A percentile compares a stretch with the other conserved stretches of the same genome.
phyloP scores from a whole-genome alignment of 2,113 vertebrate genomes.

The Hemibagrus wyckioides region DNA sequence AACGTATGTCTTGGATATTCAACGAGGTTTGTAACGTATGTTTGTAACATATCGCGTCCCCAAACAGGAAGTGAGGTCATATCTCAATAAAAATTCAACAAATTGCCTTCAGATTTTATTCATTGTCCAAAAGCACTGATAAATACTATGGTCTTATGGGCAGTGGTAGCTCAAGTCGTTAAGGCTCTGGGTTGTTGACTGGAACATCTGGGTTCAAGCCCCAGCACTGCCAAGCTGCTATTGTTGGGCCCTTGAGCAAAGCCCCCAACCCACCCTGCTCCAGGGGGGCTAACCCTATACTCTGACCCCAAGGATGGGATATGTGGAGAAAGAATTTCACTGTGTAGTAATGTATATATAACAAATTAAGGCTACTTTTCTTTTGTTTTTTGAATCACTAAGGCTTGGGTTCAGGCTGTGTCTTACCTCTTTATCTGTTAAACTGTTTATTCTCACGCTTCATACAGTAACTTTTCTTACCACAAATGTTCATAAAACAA shows the following conservation, averaged over 20 bases:
- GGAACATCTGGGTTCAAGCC: no score
- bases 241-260: no score
- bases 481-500: constrained; percentile 17
- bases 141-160: not conserved
- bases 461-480: not conserved
- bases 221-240: no score
- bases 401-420: not conserved
- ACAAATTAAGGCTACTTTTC: no score
- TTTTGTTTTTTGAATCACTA: not conserved
- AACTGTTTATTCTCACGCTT: not conserved
- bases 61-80: not conserved
- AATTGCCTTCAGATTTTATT: not conserved
- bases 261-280: no score
- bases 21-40: not conserved
- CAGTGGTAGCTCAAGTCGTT: no score
- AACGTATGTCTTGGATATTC: not conserved
- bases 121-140: not conserved
- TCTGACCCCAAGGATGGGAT: no score
- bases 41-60: not conserved
- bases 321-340: no score
- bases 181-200: no score
- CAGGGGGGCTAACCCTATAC: no score
- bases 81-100: not conserved
- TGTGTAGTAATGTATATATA: no score
- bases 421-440: not conserved